Conservation (phyloP, 2,888 invertebrate genomes). For the Leucoma salicis region DNA sequence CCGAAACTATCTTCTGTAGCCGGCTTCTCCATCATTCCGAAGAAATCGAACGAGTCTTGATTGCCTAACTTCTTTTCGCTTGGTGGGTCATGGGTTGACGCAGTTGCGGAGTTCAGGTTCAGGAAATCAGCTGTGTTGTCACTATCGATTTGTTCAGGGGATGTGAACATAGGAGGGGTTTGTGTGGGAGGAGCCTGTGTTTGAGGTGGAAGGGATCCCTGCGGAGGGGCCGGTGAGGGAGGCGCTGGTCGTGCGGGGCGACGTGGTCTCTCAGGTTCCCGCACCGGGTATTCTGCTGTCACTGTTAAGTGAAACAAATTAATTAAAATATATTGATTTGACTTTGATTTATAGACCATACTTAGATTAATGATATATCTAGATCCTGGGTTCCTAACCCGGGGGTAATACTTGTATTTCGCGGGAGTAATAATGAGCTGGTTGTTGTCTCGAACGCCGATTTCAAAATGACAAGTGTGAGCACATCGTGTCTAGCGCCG, state of each 20-base stretch:
- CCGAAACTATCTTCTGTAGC: constrained; percentile 66
- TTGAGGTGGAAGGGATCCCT: constrained; percentile 28
- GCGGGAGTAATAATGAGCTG: too few relatives aligned
- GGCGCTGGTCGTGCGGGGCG: constrained; percentile 43
- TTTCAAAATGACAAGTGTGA: too few relatives aligned
- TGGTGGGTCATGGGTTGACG: constrained; percentile 23
- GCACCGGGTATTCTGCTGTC: constrained; percentile 58
- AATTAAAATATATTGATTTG: too few relatives aligned
- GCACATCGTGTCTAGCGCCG: too few relatives aligned
- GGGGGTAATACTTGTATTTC: too few relatives aligned
- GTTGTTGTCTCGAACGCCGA: too few relatives aligned
- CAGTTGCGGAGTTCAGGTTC: constrained; percentile 41
- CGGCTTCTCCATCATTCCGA: constrained; percentile 81
- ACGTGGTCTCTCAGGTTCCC: constrained; percentile 46
- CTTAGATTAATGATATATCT: too few relatives aligned
- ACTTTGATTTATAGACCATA: too few relatives aligned
- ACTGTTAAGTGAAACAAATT: constrained; percentile 40
- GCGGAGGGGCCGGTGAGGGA: constrained; percentile 33
- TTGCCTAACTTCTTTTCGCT: constrained; percentile 53
- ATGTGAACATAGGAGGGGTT: constrained; percentile 3
- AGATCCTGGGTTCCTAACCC: too few relatives aligned
- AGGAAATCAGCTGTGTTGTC: constrained; percentile 60
- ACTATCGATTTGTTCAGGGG: background rate
- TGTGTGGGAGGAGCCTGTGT: constrained; percentile 13
- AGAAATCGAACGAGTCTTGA: constrained; percentile 83